These are phyloP conservation scores for Poeciliopsis presidionis DNA, from an alignment of 2,797 vertebrate species.

Conservation along the genomic window DNA sequence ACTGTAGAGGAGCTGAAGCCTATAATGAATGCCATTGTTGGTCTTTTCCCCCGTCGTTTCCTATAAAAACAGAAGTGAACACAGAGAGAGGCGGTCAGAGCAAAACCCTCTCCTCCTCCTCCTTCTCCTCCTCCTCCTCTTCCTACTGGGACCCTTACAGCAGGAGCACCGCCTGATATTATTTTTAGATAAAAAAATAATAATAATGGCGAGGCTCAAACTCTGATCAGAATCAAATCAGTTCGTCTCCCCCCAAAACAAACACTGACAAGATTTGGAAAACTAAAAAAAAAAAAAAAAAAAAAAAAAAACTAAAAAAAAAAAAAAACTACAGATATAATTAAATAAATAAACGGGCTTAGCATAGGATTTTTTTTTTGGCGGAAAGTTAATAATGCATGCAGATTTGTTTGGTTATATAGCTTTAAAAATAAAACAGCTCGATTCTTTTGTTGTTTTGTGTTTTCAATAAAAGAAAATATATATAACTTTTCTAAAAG, in stretches of 20 bases:
- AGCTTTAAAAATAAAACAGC: neutral
- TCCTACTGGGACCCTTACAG: constrained; percentile 45
- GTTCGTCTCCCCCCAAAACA: neutral
- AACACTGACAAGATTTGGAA: neutral
- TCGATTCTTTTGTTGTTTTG: neutral
- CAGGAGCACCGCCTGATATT: constrained; percentile 36
- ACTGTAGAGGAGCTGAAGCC: constrained; percentile 94
- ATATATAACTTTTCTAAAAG: neutral
- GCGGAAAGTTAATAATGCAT: neutral
- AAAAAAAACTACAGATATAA: neutral
- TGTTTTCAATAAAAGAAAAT: neutral
- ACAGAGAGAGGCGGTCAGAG: constrained; percentile 54
- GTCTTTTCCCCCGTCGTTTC: constrained; percentile 96
- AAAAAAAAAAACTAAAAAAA: neutral
- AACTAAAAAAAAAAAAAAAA: no score
- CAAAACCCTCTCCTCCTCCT: constrained; percentile 30
- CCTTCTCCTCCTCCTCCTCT: constrained; percentile 29
- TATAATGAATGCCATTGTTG: constrained; percentile 97
- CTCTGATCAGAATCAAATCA: constrained; percentile 28
- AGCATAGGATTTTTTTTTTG: neutral
- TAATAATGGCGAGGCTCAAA: neutral
- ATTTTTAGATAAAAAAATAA: constrained; percentile 30
- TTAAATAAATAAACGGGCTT: neutral
- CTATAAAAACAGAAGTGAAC: constrained; percentile 80
- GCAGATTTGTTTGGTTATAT: neutral